These are phyloP conservation scores for Triplophysa rosa DNA, from an alignment of 2,113 vertebrate genomes.

Conservation along the genomic window DNA sequence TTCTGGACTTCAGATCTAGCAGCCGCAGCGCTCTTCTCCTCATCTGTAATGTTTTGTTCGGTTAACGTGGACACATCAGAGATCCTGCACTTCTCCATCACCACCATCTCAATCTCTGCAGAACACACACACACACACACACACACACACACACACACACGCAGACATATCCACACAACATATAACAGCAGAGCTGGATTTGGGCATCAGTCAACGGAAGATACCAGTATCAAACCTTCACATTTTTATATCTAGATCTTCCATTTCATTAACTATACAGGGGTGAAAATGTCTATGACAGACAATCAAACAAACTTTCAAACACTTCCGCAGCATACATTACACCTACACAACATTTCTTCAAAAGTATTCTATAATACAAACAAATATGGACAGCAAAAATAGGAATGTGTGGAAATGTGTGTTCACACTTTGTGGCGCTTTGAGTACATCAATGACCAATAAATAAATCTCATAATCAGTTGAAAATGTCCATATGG, in stretches of 20 bases:
- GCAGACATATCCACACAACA: slow-evolving; percentile 4
- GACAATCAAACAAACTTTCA: too few species aligned
- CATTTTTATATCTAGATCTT: neutral
- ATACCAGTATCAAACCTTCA: neutral
- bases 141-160: slow-evolving; percentile 22
- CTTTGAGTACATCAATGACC: too few species aligned
- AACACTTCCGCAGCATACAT: too few species aligned
- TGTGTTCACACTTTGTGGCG: too few species aligned
- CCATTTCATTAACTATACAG: too few species aligned
- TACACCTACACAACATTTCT: too few species aligned
- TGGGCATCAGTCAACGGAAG: neutral
- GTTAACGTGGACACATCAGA: slow-evolving; percentile 76
- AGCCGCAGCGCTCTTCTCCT: slow-evolving; percentile 92
- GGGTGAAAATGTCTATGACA: too few species aligned
- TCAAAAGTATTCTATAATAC: too few species aligned
- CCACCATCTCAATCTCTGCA: slow-evolving; percentile 98
- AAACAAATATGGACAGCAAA: too few species aligned
- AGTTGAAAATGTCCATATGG: neutral
- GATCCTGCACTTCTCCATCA: slow-evolving; percentile 92
- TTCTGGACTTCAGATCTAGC: slow-evolving; percentile 73
- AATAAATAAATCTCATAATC: too few species aligned
- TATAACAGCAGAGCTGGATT: slow-evolving; percentile 3
- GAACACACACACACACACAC: slow-evolving; percentile 14
- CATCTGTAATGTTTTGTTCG: slow-evolving; percentile 95
- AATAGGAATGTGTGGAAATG: too few species aligned